phyloP scores from a whole-genome alignment of 2,888 invertebrate species.

The Acrobeloides nanus region DNA sequence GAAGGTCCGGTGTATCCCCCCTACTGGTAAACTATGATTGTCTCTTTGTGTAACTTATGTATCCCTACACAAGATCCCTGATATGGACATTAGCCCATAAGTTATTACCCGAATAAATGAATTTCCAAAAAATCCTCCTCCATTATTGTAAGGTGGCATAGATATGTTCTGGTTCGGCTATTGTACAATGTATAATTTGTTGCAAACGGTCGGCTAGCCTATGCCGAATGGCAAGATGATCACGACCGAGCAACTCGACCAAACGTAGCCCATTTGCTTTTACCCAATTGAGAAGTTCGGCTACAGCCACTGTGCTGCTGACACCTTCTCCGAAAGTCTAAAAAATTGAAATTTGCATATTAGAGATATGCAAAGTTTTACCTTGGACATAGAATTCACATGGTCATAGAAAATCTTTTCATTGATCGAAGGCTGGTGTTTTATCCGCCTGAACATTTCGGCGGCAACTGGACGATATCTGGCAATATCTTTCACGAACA shows the following conservation, averaged over 20 bases:
- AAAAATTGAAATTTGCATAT: too few species aligned
- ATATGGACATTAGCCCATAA: too few species aligned
- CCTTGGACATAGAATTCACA: constrained; percentile 22
- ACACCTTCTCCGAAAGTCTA: too few species aligned
- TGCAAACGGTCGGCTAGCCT: constrained; percentile 28
- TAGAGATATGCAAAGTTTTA: too few species aligned
- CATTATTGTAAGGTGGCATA: constrained; percentile 43
- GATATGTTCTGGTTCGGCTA: constrained; percentile 46
- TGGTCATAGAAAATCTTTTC: constrained; percentile 29
- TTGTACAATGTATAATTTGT: constrained; percentile 23
- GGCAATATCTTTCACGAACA: constrained; percentile 92
- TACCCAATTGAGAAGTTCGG: constrained; percentile 45
- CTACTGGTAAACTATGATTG: too few species aligned
- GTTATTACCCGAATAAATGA: too few species aligned
- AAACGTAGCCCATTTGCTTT: constrained; percentile 45
- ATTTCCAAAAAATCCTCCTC: too few species aligned
- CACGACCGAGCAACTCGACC: constrained; percentile 25
- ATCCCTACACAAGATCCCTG: too few species aligned
- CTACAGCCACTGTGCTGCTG: too few species aligned
- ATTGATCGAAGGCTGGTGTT: constrained; percentile 54
- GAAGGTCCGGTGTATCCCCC: too few species aligned
- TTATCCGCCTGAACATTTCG: constrained; percentile 79
- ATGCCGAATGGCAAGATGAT: constrained; percentile 20
- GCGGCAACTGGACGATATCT: constrained; percentile 80
- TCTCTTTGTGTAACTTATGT: too few species aligned